Base-by-base conservation (phyloP, 2,888 invertebrate genomes). In the Sinopyrophorus schimmeli region DNA sequence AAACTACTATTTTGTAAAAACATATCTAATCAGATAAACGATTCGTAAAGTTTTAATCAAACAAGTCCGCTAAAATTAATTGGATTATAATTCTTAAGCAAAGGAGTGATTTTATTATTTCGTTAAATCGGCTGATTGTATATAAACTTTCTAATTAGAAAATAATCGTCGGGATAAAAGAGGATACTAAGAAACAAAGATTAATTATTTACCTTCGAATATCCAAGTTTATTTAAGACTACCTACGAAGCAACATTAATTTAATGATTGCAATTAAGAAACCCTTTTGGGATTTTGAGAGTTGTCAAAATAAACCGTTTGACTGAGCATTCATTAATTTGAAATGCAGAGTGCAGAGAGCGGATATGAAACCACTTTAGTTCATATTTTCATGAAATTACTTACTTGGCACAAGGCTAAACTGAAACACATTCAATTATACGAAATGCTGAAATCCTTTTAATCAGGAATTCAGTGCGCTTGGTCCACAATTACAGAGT, bases 371-470 rank as follows among this genome's bases (percentile, higher is more conserved):
- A 47, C 46, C 35, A 37, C 39, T 46, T 51, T 42, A 41, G 46
- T 51, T 38, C 47, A 47, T 47, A 51, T 51, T 51, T 51, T 51
- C 46, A 47, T 20, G 43, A 55, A 59, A 55, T 57, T 53, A 57
- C 55, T 58, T 55, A 59, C 55, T 57, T 57, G 58, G 55, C 57
- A 35, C 54, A 28, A 39, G 54, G 54, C 57, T 57, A 56, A 57
- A 58, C 59, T 52, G 51, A 54, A 59, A 60, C 59, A 56, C 60
- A 62, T 64, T 63, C 61, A 64, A 63, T 63, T 64, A 58, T 54
- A 57, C 52, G 60, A 59, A 64, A 64, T 60, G 61, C 63, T 63
- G 58, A 59, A 64, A 64, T 61, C 62, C 62, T 63, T 63, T 62
- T 62, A 64, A 63, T 62, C 62, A 60, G 54, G 56, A 63, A 64